Conservation (phyloP, 2,888 invertebrate species). For the Phorcus lineatus region DNA sequence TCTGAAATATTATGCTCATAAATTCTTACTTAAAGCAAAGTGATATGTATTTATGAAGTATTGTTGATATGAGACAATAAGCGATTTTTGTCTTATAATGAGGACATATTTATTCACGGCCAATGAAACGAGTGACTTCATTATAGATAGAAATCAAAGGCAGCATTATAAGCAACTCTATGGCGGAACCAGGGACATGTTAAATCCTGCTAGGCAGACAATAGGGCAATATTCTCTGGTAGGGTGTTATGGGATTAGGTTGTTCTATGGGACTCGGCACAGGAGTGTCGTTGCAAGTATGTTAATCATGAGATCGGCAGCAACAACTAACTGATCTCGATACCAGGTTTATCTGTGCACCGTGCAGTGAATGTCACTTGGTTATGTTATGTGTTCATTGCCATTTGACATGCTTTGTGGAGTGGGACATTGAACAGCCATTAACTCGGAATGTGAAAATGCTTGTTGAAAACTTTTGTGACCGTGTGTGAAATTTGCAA, state of each 20-base stretch:
- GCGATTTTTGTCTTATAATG: too few relatives aligned
- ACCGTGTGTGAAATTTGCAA: too few relatives aligned
- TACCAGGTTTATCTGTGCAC: too few relatives aligned
- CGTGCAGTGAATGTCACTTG: too few relatives aligned
- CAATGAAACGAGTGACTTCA: neutral
- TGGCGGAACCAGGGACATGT: neutral
- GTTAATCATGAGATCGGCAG: neutral
- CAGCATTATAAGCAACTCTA: neutral
- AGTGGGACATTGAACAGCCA: too few relatives aligned
- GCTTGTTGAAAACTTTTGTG: too few relatives aligned
- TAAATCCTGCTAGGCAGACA: neutral
- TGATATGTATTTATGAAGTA: neutral
- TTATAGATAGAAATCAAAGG: neutral
- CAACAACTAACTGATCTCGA: too few relatives aligned
- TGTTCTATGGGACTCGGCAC: neutral
- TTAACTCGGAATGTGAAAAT: too few relatives aligned
- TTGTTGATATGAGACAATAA: too few relatives aligned
- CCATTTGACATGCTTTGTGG: too few relatives aligned
- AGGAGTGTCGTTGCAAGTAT: neutral
- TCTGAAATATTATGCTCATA: neutral
- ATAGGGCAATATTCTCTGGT: neutral
- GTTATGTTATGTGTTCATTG: too few relatives aligned
- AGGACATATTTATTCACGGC: too few relatives aligned
- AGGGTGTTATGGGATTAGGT: neutral
- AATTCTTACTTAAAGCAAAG: neutral